phyloP scores from a whole-genome alignment of 2,113 vertebrate species.

The Eira barbara region DNA sequence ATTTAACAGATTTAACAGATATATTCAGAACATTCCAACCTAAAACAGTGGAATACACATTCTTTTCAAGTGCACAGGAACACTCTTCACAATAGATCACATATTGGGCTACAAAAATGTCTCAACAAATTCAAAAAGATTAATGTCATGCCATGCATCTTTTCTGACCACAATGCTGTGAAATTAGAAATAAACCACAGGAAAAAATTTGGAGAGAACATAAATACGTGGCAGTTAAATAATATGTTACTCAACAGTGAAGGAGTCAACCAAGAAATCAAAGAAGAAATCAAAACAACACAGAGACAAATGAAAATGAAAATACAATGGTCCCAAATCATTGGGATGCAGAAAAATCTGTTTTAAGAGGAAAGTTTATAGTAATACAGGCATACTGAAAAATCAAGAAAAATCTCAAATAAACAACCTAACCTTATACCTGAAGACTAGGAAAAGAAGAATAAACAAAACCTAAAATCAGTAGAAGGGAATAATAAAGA shows the following conservation, averaged over 20 bases:
- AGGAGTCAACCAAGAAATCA: too few species aligned
- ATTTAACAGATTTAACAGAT: too few species aligned
- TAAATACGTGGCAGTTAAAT: too few species aligned
- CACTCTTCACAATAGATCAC: not conserved
- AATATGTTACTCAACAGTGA: too few species aligned
- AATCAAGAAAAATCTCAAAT: not conserved
- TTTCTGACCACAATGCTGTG: not conserved
- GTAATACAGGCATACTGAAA: not conserved
- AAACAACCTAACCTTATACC: not conserved
- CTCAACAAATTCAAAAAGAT: not conserved
- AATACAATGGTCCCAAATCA: not conserved
- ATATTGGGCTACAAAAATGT: not conserved
- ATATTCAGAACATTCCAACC: not conserved
- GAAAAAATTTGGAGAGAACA: not conserved
- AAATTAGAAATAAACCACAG: not conserved
- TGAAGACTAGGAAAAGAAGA: not conserved
- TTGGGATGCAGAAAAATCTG: not conserved
- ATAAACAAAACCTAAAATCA: not conserved
- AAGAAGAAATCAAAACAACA: not conserved
- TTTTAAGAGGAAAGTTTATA: not conserved
- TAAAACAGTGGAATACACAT: not conserved
- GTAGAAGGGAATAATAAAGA: not conserved
- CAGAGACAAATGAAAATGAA: not conserved
- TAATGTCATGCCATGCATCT: not conserved
- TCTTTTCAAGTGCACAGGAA: not conserved